phyloP scores from a whole-genome alignment of 2,888 invertebrate species.

The Caenorhabditis parvicauda region DNA sequence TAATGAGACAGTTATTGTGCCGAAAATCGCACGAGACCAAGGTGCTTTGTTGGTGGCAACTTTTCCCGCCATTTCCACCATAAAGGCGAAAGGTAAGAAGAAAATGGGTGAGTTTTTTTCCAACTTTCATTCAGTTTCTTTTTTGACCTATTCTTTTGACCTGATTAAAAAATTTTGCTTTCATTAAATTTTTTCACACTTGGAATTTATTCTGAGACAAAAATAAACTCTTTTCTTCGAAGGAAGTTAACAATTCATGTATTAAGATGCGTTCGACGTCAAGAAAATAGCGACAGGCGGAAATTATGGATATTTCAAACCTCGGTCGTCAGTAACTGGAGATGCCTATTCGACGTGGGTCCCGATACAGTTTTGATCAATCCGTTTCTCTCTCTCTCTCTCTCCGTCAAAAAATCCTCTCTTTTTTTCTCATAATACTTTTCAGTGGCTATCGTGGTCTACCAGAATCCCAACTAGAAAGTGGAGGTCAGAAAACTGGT shows the following conservation, averaged over 20 bases:
- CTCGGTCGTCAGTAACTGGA: too few relatives aligned
- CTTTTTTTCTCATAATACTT: too few relatives aligned
- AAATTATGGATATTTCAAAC: too few relatives aligned
- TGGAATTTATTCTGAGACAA: not conserved
- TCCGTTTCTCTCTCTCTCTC: not conserved
- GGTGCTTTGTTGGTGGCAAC: conserved; percentile 23
- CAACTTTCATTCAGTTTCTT: not conserved
- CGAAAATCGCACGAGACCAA: conserved; percentile 21
- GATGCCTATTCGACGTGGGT: too few relatives aligned
- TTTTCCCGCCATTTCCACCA: conserved; percentile 21
- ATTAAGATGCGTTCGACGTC: too few relatives aligned
- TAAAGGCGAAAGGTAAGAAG: conserved; percentile 18
- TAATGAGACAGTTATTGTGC: too few relatives aligned
- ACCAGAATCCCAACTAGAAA: conserved; percentile 16
- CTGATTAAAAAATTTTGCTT: not conserved
- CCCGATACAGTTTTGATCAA: too few relatives aligned
- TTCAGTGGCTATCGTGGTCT: conserved; percentile 21
- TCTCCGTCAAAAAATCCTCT: too few relatives aligned
- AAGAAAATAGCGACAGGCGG: too few relatives aligned
- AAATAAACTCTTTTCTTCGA: too few relatives aligned
- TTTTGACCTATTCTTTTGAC: not conserved
- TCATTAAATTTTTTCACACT: not conserved
- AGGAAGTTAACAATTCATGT: too few relatives aligned
- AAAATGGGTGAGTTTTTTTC: conserved; percentile 11
- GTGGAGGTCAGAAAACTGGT: conserved; percentile 9